These are phyloP conservation scores for Phytoseiulus persimilis DNA, from an alignment of 2,888 invertebrate species.

Conservation along the genomic window DNA sequence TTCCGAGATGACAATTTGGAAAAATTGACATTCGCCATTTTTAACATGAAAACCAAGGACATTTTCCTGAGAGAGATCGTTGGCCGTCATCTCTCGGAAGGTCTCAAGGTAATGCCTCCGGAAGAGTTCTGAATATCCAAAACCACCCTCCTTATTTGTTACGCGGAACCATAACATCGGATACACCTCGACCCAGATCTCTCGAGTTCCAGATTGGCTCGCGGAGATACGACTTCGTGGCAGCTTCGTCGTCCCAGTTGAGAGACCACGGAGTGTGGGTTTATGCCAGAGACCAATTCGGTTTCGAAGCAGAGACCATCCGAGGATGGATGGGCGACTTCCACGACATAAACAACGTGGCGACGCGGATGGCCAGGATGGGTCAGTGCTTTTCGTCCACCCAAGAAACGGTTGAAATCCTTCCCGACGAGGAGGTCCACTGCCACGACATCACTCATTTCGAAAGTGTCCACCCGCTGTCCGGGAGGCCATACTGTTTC, in stretches of 20 bases:
- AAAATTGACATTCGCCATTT: slow-evolving; percentile 41
- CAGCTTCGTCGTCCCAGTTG: slow-evolving; percentile 45
- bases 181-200: too few species aligned
- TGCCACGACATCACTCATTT: slow-evolving; percentile 29
- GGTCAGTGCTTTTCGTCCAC: slow-evolving; percentile 46
- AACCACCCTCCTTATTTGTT: too few species aligned
- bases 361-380: slow-evolving; percentile 45
- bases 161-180: too few species aligned
- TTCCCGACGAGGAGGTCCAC: neutral
- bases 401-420: slow-evolving; percentile 39
- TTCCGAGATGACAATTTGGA: slow-evolving; percentile 43
- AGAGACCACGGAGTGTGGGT: slow-evolving; percentile 46
- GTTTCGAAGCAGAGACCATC: slow-evolving; percentile 42
- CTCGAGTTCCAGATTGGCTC: slow-evolving; percentile 42
- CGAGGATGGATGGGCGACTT: slow-evolving; percentile 45
- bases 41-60: slow-evolving; percentile 37
- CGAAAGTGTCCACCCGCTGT: slow-evolving; percentile 35
- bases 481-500: slow-evolving; percentile 40
- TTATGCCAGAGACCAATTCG: slow-evolving; percentile 42
- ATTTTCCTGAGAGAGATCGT: slow-evolving; percentile 39
- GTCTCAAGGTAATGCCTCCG: slow-evolving; percentile 41
- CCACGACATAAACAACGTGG: slow-evolving; percentile 43
- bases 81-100: slow-evolving; percentile 39
- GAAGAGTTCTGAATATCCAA: too few species aligned
- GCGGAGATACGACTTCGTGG: slow-evolving; percentile 45